Conservation (phyloP, 2,888 invertebrate genomes). For the Dendrolimus houi region DNA sequence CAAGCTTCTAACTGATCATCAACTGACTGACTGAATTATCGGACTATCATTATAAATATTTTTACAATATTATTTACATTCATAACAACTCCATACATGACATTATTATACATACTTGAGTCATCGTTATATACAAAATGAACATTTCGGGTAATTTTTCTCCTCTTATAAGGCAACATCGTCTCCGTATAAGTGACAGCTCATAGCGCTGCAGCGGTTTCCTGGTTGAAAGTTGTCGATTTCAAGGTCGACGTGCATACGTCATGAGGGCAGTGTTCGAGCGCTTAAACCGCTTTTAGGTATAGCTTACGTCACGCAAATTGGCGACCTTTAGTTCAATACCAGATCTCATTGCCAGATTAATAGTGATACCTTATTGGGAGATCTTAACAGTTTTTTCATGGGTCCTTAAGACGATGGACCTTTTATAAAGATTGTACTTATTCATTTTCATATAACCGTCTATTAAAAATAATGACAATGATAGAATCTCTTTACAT, state of each 20-base stretch:
- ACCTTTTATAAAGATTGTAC: too few relatives aligned
- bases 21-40: too few relatives aligned
- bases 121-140: too few relatives aligned
- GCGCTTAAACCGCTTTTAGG: conserved; percentile 12
- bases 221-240: conserved; percentile 65
- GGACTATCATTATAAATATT: too few relatives aligned
- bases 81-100: too few relatives aligned
- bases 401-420: background rate
- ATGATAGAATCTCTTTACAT: too few relatives aligned
- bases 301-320: conserved; percentile 30
- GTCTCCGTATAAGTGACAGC: conserved; percentile 16
- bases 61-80: too few relatives aligned
- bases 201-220: conserved; percentile 28
- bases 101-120: too few relatives aligned
- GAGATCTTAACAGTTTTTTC: conserved; percentile 5
- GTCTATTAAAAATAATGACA: too few relatives aligned
- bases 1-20: too few relatives aligned
- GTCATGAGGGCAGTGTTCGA: conserved; percentile 42
- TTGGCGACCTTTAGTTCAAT: conserved; percentile 1
- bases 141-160: too few relatives aligned
- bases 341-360: conserved; percentile 14
- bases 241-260: conserved; percentile 43
- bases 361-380: conserved; percentile 6
- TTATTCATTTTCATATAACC: too few relatives aligned
- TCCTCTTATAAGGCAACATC: background rate